Conservation (phyloP, 2,113 vertebrate genomes). For the Montifringilla adamsi region DNA sequence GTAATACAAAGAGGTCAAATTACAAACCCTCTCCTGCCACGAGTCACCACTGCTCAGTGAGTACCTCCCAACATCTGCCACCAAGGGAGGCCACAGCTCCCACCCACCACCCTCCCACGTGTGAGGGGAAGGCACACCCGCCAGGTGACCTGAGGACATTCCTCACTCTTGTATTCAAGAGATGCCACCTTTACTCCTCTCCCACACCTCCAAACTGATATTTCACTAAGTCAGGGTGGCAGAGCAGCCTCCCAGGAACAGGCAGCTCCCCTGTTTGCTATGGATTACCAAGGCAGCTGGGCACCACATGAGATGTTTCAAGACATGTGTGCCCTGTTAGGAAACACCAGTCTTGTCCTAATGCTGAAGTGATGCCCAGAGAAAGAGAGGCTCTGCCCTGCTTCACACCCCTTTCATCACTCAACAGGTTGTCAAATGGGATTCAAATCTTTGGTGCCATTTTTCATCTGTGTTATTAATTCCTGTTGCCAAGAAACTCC, state of each 20-base stretch:
- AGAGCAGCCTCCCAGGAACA: not conserved
- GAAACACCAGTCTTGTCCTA: not conserved
- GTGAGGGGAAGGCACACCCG: not conserved
- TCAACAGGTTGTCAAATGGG: not conserved
- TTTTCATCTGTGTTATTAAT: not conserved
- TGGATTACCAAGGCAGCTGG: not conserved
- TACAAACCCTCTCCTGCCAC: not conserved
- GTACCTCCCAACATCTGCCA: not conserved
- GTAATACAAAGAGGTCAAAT: not conserved
- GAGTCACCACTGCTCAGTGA: not conserved
- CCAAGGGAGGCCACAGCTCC: not conserved
- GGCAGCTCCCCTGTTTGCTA: not conserved
- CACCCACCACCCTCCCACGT: not conserved
- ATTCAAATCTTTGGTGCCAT: not conserved
- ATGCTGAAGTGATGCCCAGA: not conserved
- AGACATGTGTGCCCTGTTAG: not conserved
- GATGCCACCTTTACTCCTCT: not conserved
- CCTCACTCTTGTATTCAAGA: not conserved
- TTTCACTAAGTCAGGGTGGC: not conserved
- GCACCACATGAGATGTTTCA: not conserved
- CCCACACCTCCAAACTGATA: not conserved
- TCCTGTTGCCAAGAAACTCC: not conserved
- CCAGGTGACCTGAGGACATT: not conserved
- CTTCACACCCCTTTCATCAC: not conserved
- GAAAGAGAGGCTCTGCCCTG: not conserved